A percentile compares a stretch with the other conserved stretches of the same genome.
These are phyloP conservation scores for Tapirus terrestris DNA, from an alignment of 2,113 vertebrate species.

Conservation along the genomic window DNA sequence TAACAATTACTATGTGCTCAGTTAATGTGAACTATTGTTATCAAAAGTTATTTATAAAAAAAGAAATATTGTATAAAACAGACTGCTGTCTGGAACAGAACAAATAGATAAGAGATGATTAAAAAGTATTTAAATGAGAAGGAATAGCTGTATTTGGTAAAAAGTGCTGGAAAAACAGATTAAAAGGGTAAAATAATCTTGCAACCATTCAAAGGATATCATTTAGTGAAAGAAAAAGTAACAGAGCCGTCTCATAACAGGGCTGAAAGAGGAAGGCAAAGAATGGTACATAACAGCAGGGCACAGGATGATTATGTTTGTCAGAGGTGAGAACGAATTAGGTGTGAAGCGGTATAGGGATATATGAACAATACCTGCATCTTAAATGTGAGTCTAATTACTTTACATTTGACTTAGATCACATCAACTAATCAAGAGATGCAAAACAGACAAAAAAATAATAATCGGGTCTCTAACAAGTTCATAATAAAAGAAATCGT, in stretches of 20 bases:
- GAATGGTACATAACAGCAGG: neutral
- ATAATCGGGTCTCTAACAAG: neutral
- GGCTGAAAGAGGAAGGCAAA: neutral
- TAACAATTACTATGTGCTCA: neutral
- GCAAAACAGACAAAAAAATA: neutral
- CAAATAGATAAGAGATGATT: neutral
- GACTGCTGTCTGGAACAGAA: neutral
- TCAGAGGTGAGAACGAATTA: neutral
- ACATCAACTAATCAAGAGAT: neutral
- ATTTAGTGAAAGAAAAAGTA: neutral
- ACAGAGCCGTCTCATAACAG: neutral
- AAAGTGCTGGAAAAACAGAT: neutral
- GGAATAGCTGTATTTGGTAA: neutral
- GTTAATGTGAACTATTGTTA: neutral
- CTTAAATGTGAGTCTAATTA: neutral
- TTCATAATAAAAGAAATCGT: neutral
- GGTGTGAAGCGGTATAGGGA: neutral
- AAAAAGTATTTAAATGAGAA: neutral
- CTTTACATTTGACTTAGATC: neutral
- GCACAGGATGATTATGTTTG: neutral
- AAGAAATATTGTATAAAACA: neutral
- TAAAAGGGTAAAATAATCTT: neutral
- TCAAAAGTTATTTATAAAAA: neutral
- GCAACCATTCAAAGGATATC: neutral
- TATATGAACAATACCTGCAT: neutral